Evolutionary conservation across 2,113 vertebrate genomes (phyloP).

Genomic region (Rutilus rutilus): DNA sequence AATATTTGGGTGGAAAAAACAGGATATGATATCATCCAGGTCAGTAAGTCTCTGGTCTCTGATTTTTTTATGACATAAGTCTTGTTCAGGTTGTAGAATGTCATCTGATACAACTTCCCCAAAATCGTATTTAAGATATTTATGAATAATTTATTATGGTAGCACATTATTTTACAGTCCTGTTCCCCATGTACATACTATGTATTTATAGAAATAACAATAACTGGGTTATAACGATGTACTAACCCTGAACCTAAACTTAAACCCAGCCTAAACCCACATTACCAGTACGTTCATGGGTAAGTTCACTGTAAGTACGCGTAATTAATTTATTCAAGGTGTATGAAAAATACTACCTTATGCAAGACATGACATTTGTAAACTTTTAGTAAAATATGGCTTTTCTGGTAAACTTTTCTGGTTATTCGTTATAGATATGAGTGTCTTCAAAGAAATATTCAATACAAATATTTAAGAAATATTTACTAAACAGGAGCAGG

Average conservation of each 20-base stretch:
- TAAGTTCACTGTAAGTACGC: too few species aligned
- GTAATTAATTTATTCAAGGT: neutral
- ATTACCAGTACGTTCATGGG: too few species aligned
- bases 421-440: neutral
- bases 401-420: neutral
- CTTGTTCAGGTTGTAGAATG: neutral
- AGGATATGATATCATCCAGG: neutral
- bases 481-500: constrained; percentile 34
- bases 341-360: neutral
- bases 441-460: constrained; percentile 11
- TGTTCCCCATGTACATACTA: too few species aligned
- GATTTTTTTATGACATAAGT: neutral
- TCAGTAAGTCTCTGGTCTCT: neutral
- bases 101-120: neutral
- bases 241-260: too few species aligned
- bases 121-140: neutral
- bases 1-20: too few species aligned
- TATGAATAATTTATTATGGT: neutral
- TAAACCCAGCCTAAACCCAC: too few species aligned
- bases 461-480: constrained; percentile 28
- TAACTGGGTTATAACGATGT: too few species aligned
- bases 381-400: neutral
- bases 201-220: too few species aligned
- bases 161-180: too few species aligned
- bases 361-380: too few species aligned